phyloP scores from a whole-genome alignment of 2,113 vertebrate species.

The Phyllopteryx taeniolatus region DNA sequence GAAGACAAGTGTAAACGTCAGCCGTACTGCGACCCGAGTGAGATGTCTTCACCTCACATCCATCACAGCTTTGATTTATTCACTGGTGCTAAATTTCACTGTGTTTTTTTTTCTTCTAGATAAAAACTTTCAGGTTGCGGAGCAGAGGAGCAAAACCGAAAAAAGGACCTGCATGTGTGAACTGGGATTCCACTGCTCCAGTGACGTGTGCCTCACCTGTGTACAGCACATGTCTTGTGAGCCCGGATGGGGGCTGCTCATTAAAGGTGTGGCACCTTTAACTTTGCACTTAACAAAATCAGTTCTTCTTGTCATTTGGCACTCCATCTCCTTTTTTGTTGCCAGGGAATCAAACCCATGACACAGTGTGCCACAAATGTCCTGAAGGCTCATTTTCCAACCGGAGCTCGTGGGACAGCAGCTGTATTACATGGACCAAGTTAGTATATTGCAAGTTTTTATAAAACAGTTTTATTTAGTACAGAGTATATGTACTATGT shows the following conservation, averaged over 20 bases:
- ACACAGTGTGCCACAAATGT: slow-evolving; percentile 61
- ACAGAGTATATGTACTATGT: too few relatives aligned
- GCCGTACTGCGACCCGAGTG: slow-evolving; percentile 68
- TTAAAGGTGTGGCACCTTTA: slow-evolving; percentile 39
- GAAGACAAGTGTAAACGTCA: slow-evolving; percentile 30
- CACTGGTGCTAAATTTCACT: not conserved
- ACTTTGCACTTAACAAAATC: not conserved
- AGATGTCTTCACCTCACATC: slow-evolving; percentile 18
- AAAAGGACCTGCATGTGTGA: slow-evolving; percentile 38
- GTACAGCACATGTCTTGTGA: slow-evolving; percentile 32
- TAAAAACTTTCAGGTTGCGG: slow-evolving; percentile 19
- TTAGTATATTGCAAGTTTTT: slow-evolving; percentile 37
- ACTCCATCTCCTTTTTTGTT: not conserved
- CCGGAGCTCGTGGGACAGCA: not conserved
- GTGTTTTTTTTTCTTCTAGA: slow-evolving; percentile 47
- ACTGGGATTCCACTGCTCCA: slow-evolving; percentile 57
- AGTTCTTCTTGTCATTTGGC: not conserved
- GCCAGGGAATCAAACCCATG: slow-evolving; percentile 37
- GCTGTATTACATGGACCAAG: slow-evolving; percentile 49
- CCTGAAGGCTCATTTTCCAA: slow-evolving; percentile 38
- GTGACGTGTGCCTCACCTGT: slow-evolving; percentile 34
- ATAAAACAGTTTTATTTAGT: not conserved
- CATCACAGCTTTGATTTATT: not conserved
- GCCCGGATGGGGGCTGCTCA: slow-evolving; percentile 16
- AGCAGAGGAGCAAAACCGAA: accelerated